Percentiles rank a stretch among this genome's conserved stretches.
Conservation (phyloP, 2,888 invertebrate species). For the Synanthedon formicaeformis region DNA sequence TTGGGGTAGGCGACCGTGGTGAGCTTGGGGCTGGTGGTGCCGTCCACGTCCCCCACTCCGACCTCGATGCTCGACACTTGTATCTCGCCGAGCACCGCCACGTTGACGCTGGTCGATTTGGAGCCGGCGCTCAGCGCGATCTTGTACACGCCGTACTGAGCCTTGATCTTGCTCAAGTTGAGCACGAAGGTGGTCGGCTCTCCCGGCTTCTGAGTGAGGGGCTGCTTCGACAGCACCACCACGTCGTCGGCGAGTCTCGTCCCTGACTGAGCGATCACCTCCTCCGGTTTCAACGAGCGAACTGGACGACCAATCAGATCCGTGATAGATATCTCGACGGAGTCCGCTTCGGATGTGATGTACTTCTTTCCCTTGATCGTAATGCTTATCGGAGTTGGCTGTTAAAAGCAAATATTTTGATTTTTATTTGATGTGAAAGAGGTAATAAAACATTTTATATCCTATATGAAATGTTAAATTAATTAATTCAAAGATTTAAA, state of each 20-base stretch:
- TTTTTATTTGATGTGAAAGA: no score
- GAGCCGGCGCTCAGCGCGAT: constrained; percentile 80
- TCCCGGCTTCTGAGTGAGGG: constrained; percentile 55
- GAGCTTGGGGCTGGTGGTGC: constrained; percentile 84
- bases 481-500: no score
- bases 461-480: no score
- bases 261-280: constrained; percentile 82
- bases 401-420: constrained; percentile 7
- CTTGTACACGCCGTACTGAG: constrained; percentile 88
- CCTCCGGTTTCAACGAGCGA: constrained; percentile 70
- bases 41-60: constrained; percentile 91
- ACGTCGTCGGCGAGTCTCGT: constrained; percentile 80
- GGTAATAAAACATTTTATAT: no score
- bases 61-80: constrained; percentile 84
- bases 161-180: constrained; percentile 81
- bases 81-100: constrained; percentile 83
- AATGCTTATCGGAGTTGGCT: constrained; percentile 88
- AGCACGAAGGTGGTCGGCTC: constrained; percentile 80
- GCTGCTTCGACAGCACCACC: constrained; percentile 78
- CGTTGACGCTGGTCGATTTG: constrained; percentile 69
- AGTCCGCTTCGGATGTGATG: constrained; percentile 80
- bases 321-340: constrained; percentile 77
- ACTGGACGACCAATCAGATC: constrained; percentile 82
- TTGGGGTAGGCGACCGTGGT: constrained; percentile 79
- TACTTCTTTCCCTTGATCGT: constrained; percentile 82